Percentiles rank a stretch among this genome's conserved stretches.
Evolutionary conservation across 2,888 invertebrate species (phyloP).

Genomic region (Cryptocephalus moraei): DNA sequence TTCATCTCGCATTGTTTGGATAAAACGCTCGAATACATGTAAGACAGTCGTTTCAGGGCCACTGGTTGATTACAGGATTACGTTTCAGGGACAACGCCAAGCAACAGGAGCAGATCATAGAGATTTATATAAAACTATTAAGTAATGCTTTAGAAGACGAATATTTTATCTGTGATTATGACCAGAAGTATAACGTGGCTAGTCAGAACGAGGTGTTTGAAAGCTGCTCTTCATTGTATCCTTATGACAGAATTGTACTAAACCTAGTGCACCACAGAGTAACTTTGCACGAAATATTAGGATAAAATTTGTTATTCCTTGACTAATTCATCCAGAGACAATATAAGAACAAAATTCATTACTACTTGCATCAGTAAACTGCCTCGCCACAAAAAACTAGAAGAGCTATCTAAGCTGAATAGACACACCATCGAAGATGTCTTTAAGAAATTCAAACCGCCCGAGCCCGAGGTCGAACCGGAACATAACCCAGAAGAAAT

Average conservation of each 20-base stretch:
- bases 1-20: slow-evolving; percentile 29
- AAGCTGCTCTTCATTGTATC: slow-evolving; percentile 29
- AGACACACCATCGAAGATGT: slow-evolving; percentile 16
- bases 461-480: slow-evolving; percentile 9
- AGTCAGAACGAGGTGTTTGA: slow-evolving; percentile 30
- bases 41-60: slow-evolving; percentile 12
- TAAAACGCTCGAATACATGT: slow-evolving; percentile 28
- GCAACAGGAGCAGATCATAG: slow-evolving; percentile 28
- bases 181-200: slow-evolving; percentile 27
- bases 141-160: slow-evolving; percentile 32
- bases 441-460: slow-evolving; percentile 18
- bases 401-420: slow-evolving; percentile 16
- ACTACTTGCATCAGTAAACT: slow-evolving; percentile 27
- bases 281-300: background rate
- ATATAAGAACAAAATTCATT: slow-evolving; percentile 31
- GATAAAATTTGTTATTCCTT: background rate
- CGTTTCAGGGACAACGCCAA: slow-evolving; percentile 23
- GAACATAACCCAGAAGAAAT: slow-evolving; percentile 11
- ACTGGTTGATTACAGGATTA: background rate
- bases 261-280: background rate
- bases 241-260: slow-evolving; percentile 7
- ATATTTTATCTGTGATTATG: slow-evolving; percentile 35
- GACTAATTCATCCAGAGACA: slow-evolving; percentile 23
- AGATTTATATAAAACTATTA: slow-evolving; percentile 30
- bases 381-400: slow-evolving; percentile 19